Base-by-base conservation (phyloP, 1,140 invertebrate genomes). In the Scaptomyza hsui region DNA sequence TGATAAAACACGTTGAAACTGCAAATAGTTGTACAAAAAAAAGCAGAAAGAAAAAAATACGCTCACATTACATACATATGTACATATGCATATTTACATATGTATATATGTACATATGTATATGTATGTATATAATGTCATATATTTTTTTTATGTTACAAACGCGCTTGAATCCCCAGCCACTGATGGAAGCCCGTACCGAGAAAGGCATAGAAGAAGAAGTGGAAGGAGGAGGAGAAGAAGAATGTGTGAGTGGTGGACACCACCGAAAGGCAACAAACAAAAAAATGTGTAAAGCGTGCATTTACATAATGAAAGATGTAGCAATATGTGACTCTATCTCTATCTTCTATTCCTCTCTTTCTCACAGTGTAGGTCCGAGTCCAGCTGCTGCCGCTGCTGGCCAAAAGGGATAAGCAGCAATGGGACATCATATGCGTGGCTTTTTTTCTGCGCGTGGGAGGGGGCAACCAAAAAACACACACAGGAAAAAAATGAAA, bases 251-350 rank as follows among this genome's bases (percentile, higher is more conserved):
- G 53, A 61, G 49, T 21, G 59, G 52, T 69, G 73, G 73, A 67
- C 55, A 57, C 52, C 49, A 68, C 56, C 59, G n/a, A 67, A 70
- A 64, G 53, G 47, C 45, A 60, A 53, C 26, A 63, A 48, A 65
- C 4, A 29, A 42, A 53, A 71, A 72, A 72, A 48, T 67, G 71
- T 88, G 67, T 90, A 88, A 90, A 90, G 72, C 88, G 79, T 90
- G 88, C 88, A 90, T 90, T 90, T 90, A 90, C 88, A 90, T 90
- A 90, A 90, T 90, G 88, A 90, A 90, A 88, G 89, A 90, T 88
- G 68, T 90, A 68, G 79, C 80, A 67, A 69, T 83, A 69, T 72
- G 63, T 55, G 70, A 60, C 63, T 55, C 45, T 61, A 45, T 67
- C 15, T 18, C 15, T 15, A 13, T 10, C 26, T n/a, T n/a, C 4